Evolutionary conservation across 2,888 invertebrate genomes (phyloP).

Genomic region (Apodemia hepburni): DNA sequence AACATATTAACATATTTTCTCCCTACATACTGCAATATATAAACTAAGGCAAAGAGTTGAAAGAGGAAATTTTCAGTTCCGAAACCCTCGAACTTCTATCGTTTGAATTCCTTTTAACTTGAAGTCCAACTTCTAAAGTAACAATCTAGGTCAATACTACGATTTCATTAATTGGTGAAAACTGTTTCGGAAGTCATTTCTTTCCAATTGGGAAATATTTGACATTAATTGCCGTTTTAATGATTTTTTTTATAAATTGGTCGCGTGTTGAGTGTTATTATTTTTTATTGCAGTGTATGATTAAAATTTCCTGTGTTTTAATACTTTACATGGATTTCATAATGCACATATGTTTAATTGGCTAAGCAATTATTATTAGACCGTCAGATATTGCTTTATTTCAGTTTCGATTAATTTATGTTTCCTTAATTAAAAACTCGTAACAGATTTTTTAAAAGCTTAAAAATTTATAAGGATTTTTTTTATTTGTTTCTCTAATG

Average conservation of each 20-base stretch:
- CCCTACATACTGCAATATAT: not conserved
- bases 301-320: not conserved
- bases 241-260: not conserved
- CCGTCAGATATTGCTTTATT: no score
- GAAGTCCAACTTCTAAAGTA: not conserved
- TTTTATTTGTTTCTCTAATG: no score
- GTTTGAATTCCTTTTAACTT: not conserved
- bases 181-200: constrained; percentile 9
- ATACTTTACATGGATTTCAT: no score
- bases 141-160: constrained; percentile 7
- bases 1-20: no score
- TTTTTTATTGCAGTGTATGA: not conserved
- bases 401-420: no score
- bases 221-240: not conserved
- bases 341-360: no score
- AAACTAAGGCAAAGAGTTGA: not conserved
- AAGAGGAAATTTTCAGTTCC: constrained; percentile 1
- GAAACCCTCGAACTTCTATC: not conserved
- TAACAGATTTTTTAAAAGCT: no score
- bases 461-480: no score
- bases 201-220: not conserved
- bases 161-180: not conserved
- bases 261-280: not conserved
- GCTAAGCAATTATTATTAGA: no score
- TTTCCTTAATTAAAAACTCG: no score